Conservation (phyloP, 2,113 vertebrate genomes). For the Merops nubicus region DNA sequence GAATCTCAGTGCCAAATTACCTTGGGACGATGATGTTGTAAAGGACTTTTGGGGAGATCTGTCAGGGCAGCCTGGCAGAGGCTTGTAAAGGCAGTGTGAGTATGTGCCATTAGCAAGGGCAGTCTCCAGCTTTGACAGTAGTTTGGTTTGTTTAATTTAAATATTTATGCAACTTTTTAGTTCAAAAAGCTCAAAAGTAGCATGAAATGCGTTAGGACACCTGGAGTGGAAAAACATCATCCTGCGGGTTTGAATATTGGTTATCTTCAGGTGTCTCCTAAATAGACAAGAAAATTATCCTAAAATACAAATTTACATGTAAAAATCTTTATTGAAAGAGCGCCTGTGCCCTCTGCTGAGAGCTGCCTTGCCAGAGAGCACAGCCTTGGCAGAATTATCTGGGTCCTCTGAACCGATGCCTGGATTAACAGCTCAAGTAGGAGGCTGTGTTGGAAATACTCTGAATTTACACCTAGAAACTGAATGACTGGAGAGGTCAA, state of each 20-base stretch:
- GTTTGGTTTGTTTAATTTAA: not conserved
- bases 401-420: not conserved
- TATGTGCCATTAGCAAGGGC: not conserved
- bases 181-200: not conserved
- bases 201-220: not conserved
- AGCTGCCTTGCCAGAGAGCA: not conserved
- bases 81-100: not conserved
- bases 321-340: not conserved
- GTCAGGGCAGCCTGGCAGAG: not conserved
- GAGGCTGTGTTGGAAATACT: not conserved
- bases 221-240: not conserved
- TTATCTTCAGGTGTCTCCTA: not conserved
- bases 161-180: not conserved
- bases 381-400: not conserved
- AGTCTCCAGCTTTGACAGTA: not conserved
- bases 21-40: not conserved
- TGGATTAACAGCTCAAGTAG: not conserved
- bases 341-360: not conserved
- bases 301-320: not conserved
- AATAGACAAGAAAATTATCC: not conserved
- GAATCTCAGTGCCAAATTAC: not conserved
- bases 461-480: not conserved
- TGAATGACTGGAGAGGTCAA: not conserved
- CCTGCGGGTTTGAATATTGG: not conserved
- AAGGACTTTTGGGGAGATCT: not conserved